Evolutionary conservation across 2,113 vertebrate genomes (phyloP), one percentile per base, ranked within the genome.

Genomic region (Platysternon megacephalum): DNA sequence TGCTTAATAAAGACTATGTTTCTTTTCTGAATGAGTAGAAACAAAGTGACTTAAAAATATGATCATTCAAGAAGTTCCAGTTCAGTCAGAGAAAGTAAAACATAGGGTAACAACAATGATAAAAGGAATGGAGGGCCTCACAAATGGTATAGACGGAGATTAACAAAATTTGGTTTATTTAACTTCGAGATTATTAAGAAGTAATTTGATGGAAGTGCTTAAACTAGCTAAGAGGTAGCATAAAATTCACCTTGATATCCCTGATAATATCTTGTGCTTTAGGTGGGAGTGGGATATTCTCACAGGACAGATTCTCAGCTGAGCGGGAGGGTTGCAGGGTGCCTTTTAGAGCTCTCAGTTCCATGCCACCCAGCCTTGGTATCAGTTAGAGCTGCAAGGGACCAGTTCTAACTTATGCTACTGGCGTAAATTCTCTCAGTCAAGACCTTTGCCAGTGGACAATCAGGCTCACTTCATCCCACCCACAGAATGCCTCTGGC

Each of bases 231-330:
- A 29, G 28, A 2, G 1, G 74, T 58, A 58, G 8, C 1, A 84
- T 94, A 86, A 84, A 88, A 91, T 88, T 91, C 68, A 72, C 4
- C 24, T 94, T 87, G 4, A 2, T 94, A 93, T 48, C 85, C 86
- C 29, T 56, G 11, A 26, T 35, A 88, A 2, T 84, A 14, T 83
- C 93, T 94, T 83, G 28, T 79, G 85, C 44, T 29, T 94, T 89
- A 91, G n/a, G 65, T 82, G 82, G 61, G 72, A 91, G 87, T 2
- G 1, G 13, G 61, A 6, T 92, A 61, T 85, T 92, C 82, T 29
- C 49, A 88, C 52, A 78, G 29, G 91, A 10, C 0, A 0, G 88
- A 88, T 94, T 90, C 44, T 84, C 29, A 39, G 65, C 65, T 76
- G 65, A 90, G 56, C 26, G 87, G 11, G 11, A 88, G 8, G 17